Base-by-base conservation (phyloP, 2,888 invertebrate species). In the Dryadula phaetusa region DNA sequence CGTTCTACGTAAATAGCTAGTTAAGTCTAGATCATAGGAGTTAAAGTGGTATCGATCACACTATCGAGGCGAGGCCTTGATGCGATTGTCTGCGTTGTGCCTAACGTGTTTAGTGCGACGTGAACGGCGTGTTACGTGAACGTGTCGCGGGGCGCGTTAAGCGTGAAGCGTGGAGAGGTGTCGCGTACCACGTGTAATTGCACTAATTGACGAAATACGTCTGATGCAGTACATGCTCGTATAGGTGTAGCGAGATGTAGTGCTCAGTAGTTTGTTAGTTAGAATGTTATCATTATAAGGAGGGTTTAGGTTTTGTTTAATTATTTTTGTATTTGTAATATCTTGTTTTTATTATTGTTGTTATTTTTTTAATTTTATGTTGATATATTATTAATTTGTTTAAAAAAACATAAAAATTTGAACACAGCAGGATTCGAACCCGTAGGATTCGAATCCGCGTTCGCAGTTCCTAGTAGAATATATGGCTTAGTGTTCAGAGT, bases 141-240 rank as follows among this genome's bases (percentile, higher is more conserved):
- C 53, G 53, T 18, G 34, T 37, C 14, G 54, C 54, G 34, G 18
- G 37, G 14, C 20, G 47, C 47, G 47, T 49, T 42, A 52, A 37
- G 62, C 52, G 52, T 52, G 62, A 16, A 40, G 42, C 58, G 58
- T 37, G 54, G 28, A 40, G 58, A 58, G 40, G 25, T 58, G 58
- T 58, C 58, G 58, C 58, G 40, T 20, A 37, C 20, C 52, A 18
- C 40, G n/a, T 56, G 56, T 56, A 40, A 56, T 56, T 56, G 56
- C 42, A 44, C 25, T 58, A 58, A 58, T 58, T 58, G 58, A 58
- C 20, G 37, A 54, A 37, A 18, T 58, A 12, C 28, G 28, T 58
- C 58, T 58, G 42, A 14, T 54, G 37, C 54, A 54, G 34, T 54
- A 4, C 20, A 54, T 18, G 16, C 6, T 3, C 12, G 4, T 46